Evolutionary conservation across 2,113 vertebrate genomes (phyloP).

Genomic region (Maccullochella peelii): DNA sequence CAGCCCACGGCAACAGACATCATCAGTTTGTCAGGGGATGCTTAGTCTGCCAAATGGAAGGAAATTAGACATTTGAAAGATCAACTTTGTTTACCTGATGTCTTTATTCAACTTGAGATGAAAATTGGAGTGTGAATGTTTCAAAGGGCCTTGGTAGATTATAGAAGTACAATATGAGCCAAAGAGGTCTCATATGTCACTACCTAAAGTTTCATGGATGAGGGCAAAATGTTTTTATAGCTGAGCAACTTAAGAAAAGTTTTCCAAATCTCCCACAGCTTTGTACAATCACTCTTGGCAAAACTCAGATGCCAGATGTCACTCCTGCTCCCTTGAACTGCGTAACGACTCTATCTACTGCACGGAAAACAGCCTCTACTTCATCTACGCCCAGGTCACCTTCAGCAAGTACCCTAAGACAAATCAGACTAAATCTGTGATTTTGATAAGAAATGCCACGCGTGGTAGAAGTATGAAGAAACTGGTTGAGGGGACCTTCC

Average conservation of each 20-base stretch:
- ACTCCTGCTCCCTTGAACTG: constrained; percentile 14
- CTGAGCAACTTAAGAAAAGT: neutral
- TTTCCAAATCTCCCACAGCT: constrained; percentile 15
- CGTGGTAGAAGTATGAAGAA: fast-evolving
- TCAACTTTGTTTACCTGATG: neutral
- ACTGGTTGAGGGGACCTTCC: constrained; percentile 47
- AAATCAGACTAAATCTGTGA: fast-evolving
- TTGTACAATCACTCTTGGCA: fast-evolving
- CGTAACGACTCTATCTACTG: constrained; percentile 29
- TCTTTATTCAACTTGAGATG: neutral
- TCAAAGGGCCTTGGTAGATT: neutral
- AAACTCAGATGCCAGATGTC: fast-evolving
- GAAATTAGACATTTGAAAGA: constrained; percentile 7
- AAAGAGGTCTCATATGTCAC: neutral
- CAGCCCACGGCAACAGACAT: constrained; percentile 35
- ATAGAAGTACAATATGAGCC: neutral
- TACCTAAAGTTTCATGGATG: neutral
- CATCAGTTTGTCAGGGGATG: neutral
- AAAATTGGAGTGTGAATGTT: neutral
- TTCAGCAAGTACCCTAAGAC: fast-evolving
- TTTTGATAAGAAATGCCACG: constrained; percentile 28
- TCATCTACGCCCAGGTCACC: constrained; percentile 73
- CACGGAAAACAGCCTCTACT: constrained; percentile 44
- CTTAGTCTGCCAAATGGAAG: neutral
- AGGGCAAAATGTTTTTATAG: too few species aligned